Percentiles rank a stretch among this genome's conserved stretches.
Evolutionary conservation across 1,140 invertebrate genomes (phyloP).

Genomic region (Eupristina koningsbergeri): DNA sequence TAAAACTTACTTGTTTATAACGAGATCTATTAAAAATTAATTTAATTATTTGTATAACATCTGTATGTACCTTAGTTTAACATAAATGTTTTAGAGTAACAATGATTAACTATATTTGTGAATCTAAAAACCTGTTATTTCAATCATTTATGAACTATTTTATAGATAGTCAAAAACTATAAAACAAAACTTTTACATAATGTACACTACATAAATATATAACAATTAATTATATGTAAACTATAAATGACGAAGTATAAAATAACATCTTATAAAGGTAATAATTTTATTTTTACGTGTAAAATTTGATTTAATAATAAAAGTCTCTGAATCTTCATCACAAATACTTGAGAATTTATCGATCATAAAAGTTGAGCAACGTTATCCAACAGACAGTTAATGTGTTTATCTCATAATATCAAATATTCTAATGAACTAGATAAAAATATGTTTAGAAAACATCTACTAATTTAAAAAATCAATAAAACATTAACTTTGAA

Average conservation of each 20-base stretch:
- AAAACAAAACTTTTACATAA: too few relatives aligned
- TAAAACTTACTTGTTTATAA: too few relatives aligned
- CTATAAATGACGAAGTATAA: neutral
- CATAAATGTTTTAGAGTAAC: too few relatives aligned
- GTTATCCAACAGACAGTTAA: neutral
- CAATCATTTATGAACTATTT: too few relatives aligned
- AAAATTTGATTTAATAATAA: neutral
- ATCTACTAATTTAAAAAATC: neutral
- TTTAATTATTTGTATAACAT: too few relatives aligned
- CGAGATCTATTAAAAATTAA: too few relatives aligned
- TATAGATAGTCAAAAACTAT: too few relatives aligned
- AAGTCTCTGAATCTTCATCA: neutral
- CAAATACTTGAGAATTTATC: neutral
- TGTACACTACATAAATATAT: too few relatives aligned
- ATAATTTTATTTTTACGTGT: neutral
- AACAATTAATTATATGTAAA: too few relatives aligned
- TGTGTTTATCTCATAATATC: neutral
- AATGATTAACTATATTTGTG: too few relatives aligned
- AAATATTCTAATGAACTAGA: neutral
- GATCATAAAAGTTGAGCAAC: neutral
- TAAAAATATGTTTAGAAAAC: neutral
- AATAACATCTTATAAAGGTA: neutral
- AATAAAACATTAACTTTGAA: neutral
- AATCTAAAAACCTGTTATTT: too few relatives aligned
- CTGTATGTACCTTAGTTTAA: too few relatives aligned